A percentile compares a stretch with the other conserved stretches of the same genome.
Evolutionary conservation across 92 coral and sea anemone species (phyloP).

Genomic region (Plumapathes pennacea): DNA sequence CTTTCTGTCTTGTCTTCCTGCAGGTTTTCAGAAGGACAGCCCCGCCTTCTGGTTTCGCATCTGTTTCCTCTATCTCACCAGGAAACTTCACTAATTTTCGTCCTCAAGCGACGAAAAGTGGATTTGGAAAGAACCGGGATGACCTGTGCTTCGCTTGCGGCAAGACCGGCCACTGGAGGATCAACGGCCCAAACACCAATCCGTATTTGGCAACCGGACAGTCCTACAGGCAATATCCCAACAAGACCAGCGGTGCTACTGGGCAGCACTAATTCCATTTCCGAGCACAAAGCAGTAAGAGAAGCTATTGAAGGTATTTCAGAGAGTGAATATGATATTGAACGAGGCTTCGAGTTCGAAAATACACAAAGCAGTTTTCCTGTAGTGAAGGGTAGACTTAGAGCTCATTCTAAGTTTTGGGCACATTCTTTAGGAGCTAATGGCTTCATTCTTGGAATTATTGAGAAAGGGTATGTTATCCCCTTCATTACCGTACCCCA

Average conservation of each 20-base stretch:
- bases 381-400: slow-evolving; percentile 10
- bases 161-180: slow-evolving; percentile 6
- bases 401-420: slow-evolving; percentile 2
- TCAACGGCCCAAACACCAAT: background rate
- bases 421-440: background rate
- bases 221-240: no score
- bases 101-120: slow-evolving; percentile 4
- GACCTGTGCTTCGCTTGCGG: slow-evolving; percentile 8
- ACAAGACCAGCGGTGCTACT: no score
- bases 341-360: no score
- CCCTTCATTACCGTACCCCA: slow-evolving; percentile 12
- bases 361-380: no score
- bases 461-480: background rate
- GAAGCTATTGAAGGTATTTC: no score
- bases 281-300: no score
- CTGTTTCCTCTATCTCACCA: slow-evolving; percentile 7
- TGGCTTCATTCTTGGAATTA: slow-evolving; percentile 7
- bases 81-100: slow-evolving; percentile 7
- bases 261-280: no score
- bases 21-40: background rate
- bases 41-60: background rate
- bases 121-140: background rate
- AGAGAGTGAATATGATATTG: no score
- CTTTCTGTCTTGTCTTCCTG: background rate
- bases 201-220: no score